Evolutionary conservation across 2,797 vertebrate genomes (phyloP).

Genomic region (Falco berigora): DNA sequence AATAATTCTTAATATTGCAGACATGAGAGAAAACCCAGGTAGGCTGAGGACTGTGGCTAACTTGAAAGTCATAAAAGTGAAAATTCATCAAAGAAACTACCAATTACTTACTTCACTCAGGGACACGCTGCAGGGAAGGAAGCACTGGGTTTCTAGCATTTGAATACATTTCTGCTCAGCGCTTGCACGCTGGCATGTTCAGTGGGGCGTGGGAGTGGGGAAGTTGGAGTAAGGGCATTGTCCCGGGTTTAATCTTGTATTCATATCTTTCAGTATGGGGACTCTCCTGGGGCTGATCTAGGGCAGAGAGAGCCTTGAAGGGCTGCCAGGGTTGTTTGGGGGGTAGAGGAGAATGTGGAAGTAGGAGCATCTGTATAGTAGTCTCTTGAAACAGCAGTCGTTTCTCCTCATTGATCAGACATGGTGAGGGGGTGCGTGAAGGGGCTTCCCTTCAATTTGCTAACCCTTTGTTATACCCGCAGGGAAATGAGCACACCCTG

Average conservation of each 20-base stretch:
- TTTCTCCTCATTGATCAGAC: neutral
- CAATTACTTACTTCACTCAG: neutral
- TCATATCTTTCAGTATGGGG: neutral
- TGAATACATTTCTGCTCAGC: neutral
- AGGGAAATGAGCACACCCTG: neutral
- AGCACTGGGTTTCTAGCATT: neutral
- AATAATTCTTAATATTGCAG: neutral
- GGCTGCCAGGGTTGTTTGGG: neutral
- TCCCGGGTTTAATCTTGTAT: neutral
- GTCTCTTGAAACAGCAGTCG: neutral
- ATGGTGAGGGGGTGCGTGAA: accelerated
- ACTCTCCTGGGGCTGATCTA: neutral
- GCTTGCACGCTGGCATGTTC: neutral
- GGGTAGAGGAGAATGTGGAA: neutral
- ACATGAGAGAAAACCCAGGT: neutral
- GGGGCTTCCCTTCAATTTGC: neutral
- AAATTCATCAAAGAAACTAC: neutral
- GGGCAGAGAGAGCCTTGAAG: neutral
- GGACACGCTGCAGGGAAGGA: neutral
- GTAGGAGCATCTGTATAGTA: accelerated
- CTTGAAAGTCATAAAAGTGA: constrained; percentile 16
- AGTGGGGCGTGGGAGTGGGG: neutral
- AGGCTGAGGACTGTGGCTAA: neutral
- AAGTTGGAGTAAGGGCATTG: neutral
- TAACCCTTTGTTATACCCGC: neutral